Evolutionary conservation across 2,797 vertebrate species (phyloP), one percentile per base, ranked within the genome.

Genomic region (Etheostoma nigrum): DNA sequence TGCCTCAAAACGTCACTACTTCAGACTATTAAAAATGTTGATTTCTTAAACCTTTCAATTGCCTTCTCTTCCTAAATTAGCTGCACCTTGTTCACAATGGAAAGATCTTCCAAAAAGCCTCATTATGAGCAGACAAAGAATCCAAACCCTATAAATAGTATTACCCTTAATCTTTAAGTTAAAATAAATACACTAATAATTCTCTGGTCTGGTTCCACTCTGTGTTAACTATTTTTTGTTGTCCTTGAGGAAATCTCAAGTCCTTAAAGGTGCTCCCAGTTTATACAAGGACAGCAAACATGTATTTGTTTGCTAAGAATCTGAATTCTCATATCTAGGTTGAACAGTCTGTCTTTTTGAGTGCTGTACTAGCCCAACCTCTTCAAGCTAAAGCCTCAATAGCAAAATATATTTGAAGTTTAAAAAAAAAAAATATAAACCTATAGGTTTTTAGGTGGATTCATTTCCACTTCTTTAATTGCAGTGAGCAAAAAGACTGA

Each of bases 161-260:
- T 60, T 44, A 57, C 61, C 27, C 59, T 74, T 51, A 47, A 76
- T 76, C 58, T 30, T 65, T 13, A 30, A 18, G 27, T 33, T 36
- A 14, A 74, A 64, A 52, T 48, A 42, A 68, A 58, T 16, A 40
- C 4, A 25, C 14, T 5, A 16, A 13, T 61, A 13, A 82, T 33
- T 65, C 48, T 1, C 40, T 63, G 58, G 36, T 36, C 11, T 30
- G 58, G 10, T 45, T 65, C 57, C 12, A n/a, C 45, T 51, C 14
- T 36, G 18, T 6, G 60, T 18, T 1, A 23, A 4, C 15, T 16
- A 2, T 23, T 49, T 48, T 33, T 14, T 36, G 53, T 71, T 42
- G 61, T 59, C 66, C 51, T 74, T 74, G 52, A 70, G 16, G 5
- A 75, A 52, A 59, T 62, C 10, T 23, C 27, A 21, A 21, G 33